Percentiles rank a stretch among this genome's conserved stretches.
phyloP scores from a whole-genome alignment of 1,140 invertebrate genomes.

The Aphis gossypii region DNA sequence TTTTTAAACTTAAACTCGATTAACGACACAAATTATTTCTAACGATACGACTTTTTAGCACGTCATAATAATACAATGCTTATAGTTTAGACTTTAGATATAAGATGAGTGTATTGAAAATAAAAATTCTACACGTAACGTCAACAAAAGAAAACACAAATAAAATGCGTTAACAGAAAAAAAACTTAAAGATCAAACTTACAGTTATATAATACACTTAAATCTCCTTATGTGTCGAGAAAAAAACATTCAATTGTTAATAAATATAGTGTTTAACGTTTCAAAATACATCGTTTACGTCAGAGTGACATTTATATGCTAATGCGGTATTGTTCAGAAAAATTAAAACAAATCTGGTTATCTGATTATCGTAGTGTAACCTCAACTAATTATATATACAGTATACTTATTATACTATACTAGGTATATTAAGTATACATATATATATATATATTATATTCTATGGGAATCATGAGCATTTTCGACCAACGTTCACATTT shows the following conservation, averaged over 20 bases:
- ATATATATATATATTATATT: not conserved
- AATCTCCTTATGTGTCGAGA: not conserved
- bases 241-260: not conserved
- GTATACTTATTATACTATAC: not conserved
- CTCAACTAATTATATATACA: not conserved
- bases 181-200: too few species aligned
- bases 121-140: not conserved
- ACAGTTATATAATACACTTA: not conserved
- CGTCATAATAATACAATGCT: not conserved
- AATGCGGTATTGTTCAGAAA: not conserved
- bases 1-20: not conserved
- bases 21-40: not conserved
- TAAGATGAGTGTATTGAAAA: not conserved
- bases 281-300: not conserved
- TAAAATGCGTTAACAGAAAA: too few species aligned
- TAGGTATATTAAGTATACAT: constrained; percentile 28
- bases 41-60: not conserved
- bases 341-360: not conserved
- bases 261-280: not conserved
- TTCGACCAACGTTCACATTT: not conserved
- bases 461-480: not conserved
- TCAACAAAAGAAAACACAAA: not conserved
- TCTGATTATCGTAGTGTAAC: not conserved
- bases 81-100: not conserved
- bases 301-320: not conserved